phyloP scores from a whole-genome alignment of 2,113 vertebrate species.

The Callipepla californica region DNA sequence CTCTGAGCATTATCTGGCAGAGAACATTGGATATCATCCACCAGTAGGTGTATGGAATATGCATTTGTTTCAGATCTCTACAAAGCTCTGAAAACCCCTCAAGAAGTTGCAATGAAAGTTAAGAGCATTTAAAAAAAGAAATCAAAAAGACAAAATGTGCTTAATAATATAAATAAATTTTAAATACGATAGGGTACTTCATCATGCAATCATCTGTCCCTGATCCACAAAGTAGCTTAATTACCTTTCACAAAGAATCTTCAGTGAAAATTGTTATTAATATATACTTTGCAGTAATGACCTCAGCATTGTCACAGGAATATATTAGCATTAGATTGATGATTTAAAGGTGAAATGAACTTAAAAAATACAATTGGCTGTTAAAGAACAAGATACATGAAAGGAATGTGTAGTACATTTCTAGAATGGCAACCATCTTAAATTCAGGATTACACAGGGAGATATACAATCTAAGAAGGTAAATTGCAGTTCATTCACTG shows the following conservation, averaged over 20 bases:
- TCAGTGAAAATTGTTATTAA: background rate
- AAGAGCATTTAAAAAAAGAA: background rate
- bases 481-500: background rate
- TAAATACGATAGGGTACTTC: background rate
- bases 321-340: background rate
- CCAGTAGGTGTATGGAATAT: background rate
- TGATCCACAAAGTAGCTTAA: background rate
- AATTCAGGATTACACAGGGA: background rate
- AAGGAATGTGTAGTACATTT: background rate
- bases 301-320: background rate
- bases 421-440: background rate
- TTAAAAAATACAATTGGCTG: background rate
- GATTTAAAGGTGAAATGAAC: background rate
- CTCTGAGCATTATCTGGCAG: background rate
- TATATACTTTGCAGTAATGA: background rate
- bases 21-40: background rate
- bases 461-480: background rate
- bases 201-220: background rate
- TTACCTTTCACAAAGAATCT: background rate
- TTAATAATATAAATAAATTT: background rate
- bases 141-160: background rate
- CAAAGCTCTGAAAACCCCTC: background rate
- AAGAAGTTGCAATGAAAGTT: background rate
- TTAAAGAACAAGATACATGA: background rate
- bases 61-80: background rate